Evolutionary conservation across 2,113 vertebrate species (phyloP), one percentile per base, ranked within the genome.

Genomic region (Tylochromis polylepis): DNA sequence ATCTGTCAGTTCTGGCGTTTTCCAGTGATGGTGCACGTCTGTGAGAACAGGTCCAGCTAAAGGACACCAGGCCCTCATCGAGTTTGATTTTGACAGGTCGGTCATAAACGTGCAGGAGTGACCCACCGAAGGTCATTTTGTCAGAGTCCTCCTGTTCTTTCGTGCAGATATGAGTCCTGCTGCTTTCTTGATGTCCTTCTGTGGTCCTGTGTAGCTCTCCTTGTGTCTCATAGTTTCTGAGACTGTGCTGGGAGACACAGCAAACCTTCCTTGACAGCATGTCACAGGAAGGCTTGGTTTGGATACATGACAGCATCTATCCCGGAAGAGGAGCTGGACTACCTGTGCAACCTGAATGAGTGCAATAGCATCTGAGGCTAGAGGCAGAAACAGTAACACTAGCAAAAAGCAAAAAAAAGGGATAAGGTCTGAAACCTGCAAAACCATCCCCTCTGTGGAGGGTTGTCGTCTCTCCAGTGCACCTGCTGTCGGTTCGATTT

Each of bases 71-170:
- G 12, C 20, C 60, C 6, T n/a, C 31, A 65, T 38, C 11, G 18
- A 36, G 6, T 38, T 38, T 14, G 34, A 38, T 38, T 38, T 38
- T 38, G 60, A 12, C 18, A 3, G 0, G 1, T 12, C n/a, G 18
- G 31, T 62, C 31, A 36, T 62, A 62, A 36, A 62, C 59, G 2
- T 62, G 31, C 59, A 34, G 29, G 31, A 65, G 60, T 2, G 31
- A 18, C 18, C 31, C 31, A 65, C 31, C 36, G 18, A 65, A 65
- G 60, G 60, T 65, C 1, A 3, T 36, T n/a, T 65, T 65, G 60
- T 65, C 60, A 20, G 12, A n/a, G 31, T 65, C 34, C 6, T 5
- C 60, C 11, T 62, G 59, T n/a, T n/a, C 59, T 36, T 36, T n/a
- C 31, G 36, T 62, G 59, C 59, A 36, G 59, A 62, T 36, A 62